Evolutionary conservation across 1,140 invertebrate species (phyloP).

Genomic region (Nasonia vitripennis): DNA sequence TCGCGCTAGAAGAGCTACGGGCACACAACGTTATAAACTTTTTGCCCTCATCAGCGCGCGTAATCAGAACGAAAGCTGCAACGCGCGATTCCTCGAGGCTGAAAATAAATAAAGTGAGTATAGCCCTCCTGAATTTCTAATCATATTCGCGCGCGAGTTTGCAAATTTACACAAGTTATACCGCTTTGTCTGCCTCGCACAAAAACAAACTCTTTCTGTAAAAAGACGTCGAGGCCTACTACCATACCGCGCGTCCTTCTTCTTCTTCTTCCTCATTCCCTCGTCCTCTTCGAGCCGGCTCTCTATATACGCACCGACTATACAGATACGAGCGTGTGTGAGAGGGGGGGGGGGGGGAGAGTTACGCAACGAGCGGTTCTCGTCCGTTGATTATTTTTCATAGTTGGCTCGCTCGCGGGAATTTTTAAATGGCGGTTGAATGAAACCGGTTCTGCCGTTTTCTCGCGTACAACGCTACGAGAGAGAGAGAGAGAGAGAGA

Average conservation of each 20-base stretch:
- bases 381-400: constrained; percentile 70
- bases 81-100: background rate
- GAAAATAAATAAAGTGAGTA: background rate
- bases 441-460: constrained; percentile 66
- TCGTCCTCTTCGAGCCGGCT: constrained; percentile 53
- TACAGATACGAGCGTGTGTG: background rate
- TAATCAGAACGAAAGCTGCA: background rate
- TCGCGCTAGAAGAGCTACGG: background rate
- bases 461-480: constrained; percentile 17
- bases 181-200: background rate
- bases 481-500: no score
- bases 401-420: constrained; percentile 58
- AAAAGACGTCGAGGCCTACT: constrained; percentile 8
- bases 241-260: background rate
- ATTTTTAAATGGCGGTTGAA: constrained; percentile 68
- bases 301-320: constrained; percentile 49
- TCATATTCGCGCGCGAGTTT: constrained; percentile 10
- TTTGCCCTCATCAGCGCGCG: background rate
- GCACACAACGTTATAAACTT: background rate
- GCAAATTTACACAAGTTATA: constrained; percentile 15
- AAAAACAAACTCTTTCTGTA: constrained; percentile 40
- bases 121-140: constrained; percentile 4
- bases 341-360: constrained; percentile 39
- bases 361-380: constrained; percentile 63
- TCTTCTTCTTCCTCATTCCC: constrained; percentile 23